A percentile compares a stretch with the other conserved stretches of the same genome.
phyloP scores from a whole-genome alignment of 1,140 invertebrate species.

The Heliconius eleuchia region DNA sequence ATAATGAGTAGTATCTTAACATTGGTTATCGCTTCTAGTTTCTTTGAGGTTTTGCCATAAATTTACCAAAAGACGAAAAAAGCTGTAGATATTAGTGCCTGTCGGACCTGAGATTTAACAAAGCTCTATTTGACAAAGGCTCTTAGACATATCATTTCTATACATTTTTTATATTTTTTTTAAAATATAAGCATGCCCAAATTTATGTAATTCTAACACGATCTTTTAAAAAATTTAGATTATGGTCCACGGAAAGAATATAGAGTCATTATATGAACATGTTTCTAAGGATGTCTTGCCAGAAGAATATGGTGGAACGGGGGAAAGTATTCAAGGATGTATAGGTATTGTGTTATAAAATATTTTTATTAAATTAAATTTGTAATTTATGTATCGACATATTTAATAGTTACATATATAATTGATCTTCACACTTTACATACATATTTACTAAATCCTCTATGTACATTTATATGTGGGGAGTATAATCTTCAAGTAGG shows the following conservation, averaged over 20 bases:
- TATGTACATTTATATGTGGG: too few species aligned
- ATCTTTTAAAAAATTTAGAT: constrained; percentile 52
- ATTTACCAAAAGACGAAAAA: not conserved
- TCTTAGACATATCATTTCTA: not conserved
- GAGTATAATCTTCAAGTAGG: too few species aligned
- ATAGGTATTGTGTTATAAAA: constrained; percentile 44
- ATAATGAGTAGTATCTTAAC: too few species aligned
- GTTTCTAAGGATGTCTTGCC: constrained; percentile 80
- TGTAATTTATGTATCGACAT: too few species aligned
- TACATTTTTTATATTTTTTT: not conserved
- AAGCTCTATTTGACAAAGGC: too few species aligned
- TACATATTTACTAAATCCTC: too few species aligned
- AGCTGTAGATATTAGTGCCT: too few species aligned
- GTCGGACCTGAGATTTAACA: too few species aligned
- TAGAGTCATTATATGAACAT: constrained; percentile 69
- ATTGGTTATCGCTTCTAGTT: too few species aligned
- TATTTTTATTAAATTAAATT: not conserved
- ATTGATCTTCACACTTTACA: too few species aligned
- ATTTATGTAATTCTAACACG: not conserved
- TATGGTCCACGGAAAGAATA: constrained; percentile 77
- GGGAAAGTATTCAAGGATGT: constrained; percentile 63
- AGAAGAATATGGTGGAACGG: constrained; percentile 80
- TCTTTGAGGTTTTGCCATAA: too few species aligned
- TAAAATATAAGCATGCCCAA: not conserved
- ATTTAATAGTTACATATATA: too few species aligned